Evolutionary conservation across 1,140 invertebrate genomes (phyloP).

Genomic region (Anastatus disparis): DNA sequence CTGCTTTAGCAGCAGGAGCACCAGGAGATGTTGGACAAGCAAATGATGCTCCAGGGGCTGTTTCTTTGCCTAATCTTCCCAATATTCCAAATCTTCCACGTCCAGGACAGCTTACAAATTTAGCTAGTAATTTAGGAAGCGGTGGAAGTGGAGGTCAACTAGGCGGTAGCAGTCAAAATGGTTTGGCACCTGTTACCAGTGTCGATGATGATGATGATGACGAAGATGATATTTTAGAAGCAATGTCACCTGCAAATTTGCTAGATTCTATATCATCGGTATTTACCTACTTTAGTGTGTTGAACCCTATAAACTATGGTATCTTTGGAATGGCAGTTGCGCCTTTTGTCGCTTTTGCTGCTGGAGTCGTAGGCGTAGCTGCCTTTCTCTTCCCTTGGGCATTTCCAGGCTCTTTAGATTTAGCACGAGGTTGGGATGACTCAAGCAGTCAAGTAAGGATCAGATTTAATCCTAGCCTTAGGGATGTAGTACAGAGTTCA

Average conservation of each 20-base stretch:
- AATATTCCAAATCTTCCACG: constrained; percentile 26
- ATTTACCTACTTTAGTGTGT: constrained; percentile 56
- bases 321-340: constrained; percentile 60
- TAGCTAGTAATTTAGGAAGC: not conserved
- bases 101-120: constrained; percentile 3
- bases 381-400: constrained; percentile 61
- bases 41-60: constrained; percentile 30
- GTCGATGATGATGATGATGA: constrained; percentile 55
- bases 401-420: constrained; percentile 54
- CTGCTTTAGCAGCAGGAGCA: not conserved
- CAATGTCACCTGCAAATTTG: constrained; percentile 49
- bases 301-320: constrained; percentile 62
- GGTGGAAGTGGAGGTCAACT: not conserved
- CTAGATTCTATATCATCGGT: constrained; percentile 56
- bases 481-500: constrained; percentile 53
- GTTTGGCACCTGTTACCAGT: constrained; percentile 30
- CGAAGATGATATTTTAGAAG: constrained; percentile 51
- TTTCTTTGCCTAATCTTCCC: constrained; percentile 24
- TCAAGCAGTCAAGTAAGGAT: not conserved
- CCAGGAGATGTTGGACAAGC: constrained; percentile 36
- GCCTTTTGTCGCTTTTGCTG: constrained; percentile 61
- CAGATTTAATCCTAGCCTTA: constrained; percentile 48
- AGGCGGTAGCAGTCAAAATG: not conserved
- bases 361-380: constrained; percentile 58
- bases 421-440: constrained; percentile 48